Evolutionary conservation across 2,888 invertebrate genomes (phyloP).

Genomic region (Aphidius colemani): DNA sequence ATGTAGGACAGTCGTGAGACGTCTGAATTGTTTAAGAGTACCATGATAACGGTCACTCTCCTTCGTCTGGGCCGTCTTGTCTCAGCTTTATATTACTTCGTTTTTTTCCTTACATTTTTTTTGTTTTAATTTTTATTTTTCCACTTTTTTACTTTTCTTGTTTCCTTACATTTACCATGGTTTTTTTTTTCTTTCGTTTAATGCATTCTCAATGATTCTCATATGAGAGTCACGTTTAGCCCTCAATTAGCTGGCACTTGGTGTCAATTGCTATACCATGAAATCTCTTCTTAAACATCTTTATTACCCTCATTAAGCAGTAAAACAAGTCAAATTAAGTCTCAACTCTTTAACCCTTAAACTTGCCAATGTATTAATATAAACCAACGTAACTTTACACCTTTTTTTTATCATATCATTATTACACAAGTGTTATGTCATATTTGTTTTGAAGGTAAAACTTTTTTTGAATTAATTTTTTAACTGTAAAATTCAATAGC

Average conservation of each 20-base stretch:
- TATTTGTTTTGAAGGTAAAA: constrained; percentile 13
- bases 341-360: background rate
- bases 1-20: constrained; percentile 24
- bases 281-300: constrained; percentile 9
- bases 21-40: constrained; percentile 22
- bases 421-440: constrained; percentile 1
- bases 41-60: constrained; percentile 23
- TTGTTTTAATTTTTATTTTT: constrained; percentile 9
- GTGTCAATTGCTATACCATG: constrained; percentile 12
- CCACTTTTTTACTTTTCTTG: too few species aligned
- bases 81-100: constrained; percentile 21
- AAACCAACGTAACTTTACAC: background rate
- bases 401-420: background rate
- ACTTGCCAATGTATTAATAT: background rate
- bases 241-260: constrained; percentile 13
- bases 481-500: too few species aligned
- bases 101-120: constrained; percentile 4
- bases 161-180: too few species aligned
- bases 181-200: too few species aligned
- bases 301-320: constrained; percentile 18
- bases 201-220: too few species aligned
- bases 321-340: constrained; percentile 11
- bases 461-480: background rate
- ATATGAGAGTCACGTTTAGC: constrained; percentile 1
- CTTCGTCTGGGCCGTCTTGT: constrained; percentile 32